Evolutionary conservation across 92 coral and sea anemone species (phyloP).

Genomic region (Porites cylindrica): DNA sequence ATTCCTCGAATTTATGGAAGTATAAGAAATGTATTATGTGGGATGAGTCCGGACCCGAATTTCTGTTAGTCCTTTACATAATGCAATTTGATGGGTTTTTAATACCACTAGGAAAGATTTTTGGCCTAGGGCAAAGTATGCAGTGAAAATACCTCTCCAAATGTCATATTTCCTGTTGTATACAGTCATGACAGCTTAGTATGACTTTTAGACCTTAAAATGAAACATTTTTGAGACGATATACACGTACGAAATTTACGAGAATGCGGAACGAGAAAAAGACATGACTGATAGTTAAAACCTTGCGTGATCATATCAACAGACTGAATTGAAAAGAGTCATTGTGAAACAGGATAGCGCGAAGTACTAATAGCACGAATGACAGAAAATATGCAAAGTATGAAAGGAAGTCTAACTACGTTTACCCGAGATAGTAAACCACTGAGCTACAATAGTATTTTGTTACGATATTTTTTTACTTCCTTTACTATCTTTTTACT

Average conservation of each 20-base stretch:
- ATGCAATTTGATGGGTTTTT: neutral
- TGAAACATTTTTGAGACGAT: neutral
- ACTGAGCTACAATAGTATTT: neutral
- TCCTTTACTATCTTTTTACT: neutral
- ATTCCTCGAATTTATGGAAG: neutral
- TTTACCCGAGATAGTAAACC: neutral
- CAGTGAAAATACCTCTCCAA: neutral
- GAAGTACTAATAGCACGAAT: neutral
- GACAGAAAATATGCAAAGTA: neutral
- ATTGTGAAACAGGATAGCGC: conserved; percentile 11
- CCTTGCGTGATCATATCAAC: neutral
- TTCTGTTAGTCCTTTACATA: neutral
- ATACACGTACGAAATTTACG: neutral
- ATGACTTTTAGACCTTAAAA: neutral
- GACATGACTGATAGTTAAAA: neutral
- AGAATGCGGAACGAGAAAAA: neutral
- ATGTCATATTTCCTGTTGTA: neutral
- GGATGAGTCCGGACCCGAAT: conserved; percentile 9
- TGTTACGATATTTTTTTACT: neutral
- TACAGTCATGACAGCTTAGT: neutral
- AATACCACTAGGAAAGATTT: neutral
- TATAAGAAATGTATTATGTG: neutral
- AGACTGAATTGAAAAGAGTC: neutral
- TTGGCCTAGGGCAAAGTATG: neutral
- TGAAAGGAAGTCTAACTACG: neutral